phyloP scores from a whole-genome alignment of 2,797 vertebrate species.

The Hemitrygon akajei region DNA sequence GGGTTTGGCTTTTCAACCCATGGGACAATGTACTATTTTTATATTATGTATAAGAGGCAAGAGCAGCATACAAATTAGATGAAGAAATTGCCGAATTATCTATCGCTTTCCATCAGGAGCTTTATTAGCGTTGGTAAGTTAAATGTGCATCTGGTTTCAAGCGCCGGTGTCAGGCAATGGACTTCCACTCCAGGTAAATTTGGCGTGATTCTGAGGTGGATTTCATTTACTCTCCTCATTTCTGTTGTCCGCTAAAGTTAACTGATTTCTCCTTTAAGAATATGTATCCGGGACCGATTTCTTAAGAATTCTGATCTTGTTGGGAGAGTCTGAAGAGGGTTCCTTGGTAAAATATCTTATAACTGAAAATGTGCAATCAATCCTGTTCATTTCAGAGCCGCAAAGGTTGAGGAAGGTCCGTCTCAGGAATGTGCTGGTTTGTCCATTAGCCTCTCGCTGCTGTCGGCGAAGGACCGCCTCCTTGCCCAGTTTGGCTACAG shows the following conservation, averaged over 20 bases:
- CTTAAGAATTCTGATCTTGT: not conserved
- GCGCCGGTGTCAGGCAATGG: not conserved
- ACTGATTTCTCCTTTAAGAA: not conserved
- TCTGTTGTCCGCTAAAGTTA: not conserved
- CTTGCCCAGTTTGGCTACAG: constrained; percentile 13
- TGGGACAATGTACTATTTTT: not conserved
- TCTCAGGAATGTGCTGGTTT: not conserved
- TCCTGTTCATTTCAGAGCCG: not conserved
- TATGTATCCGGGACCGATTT: not conserved
- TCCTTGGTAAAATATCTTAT: not conserved
- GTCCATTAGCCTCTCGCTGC: not conserved
- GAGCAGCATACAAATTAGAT: too few species aligned
- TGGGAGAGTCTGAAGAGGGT: not conserved
- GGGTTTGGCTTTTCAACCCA: not conserved
- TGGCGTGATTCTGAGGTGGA: not conserved
- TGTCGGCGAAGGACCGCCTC: not conserved
- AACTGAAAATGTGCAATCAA: not conserved
- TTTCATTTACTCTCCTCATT: not conserved
- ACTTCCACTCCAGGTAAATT: not conserved
- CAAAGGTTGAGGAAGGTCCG: not conserved
- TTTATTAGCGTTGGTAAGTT: not conserved
- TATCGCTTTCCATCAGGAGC: not conserved
- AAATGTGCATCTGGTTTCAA: not conserved
- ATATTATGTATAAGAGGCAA: too few species aligned
- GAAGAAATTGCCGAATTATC: not conserved